Conservation (phyloP, 2,113 vertebrate genomes). For the Capreolus pygargus region DNA sequence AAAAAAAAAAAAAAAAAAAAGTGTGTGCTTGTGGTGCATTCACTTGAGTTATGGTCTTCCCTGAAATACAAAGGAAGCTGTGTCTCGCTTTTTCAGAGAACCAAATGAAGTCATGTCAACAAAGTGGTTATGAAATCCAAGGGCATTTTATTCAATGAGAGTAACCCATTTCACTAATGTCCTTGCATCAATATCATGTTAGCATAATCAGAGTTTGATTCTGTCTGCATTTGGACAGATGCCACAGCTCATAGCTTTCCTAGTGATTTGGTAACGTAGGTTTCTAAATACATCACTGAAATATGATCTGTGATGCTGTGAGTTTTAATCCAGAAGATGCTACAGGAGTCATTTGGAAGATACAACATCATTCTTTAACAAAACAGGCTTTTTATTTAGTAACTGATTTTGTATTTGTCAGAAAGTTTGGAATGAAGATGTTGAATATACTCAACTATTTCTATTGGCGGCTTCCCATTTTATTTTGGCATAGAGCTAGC, state of each 20-base stretch:
- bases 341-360: not conserved
- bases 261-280: slow-evolving; percentile 36
- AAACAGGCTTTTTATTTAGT: slow-evolving; percentile 19
- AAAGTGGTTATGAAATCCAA: not conserved
- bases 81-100: not conserved
- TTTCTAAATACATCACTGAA: not conserved
- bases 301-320: not conserved
- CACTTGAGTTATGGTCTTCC: not conserved
- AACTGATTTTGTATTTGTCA: slow-evolving; percentile 16
- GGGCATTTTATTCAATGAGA: not conserved
- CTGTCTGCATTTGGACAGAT: slow-evolving; percentile 24
- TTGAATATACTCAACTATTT: not conserved
- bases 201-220: slow-evolving; percentile 36
- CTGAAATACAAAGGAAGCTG: not conserved
- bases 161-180: slow-evolving; percentile 16
- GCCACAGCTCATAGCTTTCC: slow-evolving; percentile 5
- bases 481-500: not conserved
- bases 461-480: not conserved
- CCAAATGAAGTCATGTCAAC: slow-evolving; percentile 18
- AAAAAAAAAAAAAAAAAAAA: not conserved
- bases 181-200: not conserved
- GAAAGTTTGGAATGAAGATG: not conserved
- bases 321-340: slow-evolving; percentile 5
- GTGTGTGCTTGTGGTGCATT: not conserved
- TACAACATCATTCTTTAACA: not conserved